Evolutionary conservation across 2,797 vertebrate genomes (phyloP), one percentile per base, ranked within the genome.

Genomic region (Acanthiza pusilla): DNA sequence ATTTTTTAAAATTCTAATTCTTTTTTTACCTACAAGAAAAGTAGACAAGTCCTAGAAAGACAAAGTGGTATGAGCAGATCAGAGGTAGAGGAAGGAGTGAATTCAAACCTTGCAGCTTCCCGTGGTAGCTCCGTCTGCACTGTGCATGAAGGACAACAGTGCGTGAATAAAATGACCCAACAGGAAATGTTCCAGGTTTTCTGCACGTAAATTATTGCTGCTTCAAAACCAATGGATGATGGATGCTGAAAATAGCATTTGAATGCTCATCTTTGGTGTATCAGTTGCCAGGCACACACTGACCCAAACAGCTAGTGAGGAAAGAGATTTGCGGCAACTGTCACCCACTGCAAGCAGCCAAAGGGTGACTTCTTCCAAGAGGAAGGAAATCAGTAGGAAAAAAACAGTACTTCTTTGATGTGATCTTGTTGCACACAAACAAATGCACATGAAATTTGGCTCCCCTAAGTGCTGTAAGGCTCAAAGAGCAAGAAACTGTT

Each of bases 121-220:
- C 8, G 6, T 3, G 0, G 74, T 10, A 57, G 62, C 54, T 48
- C 34, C 3, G 1, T n/a, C 32, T 63, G 75, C 3, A 22, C 54
- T 53, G 51, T 5, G 54, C 50, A n/a, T 3, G 8, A 0, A 0
- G 42, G 42, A 54, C 54, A 88, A 75, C 63, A 0, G 2, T 6
- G 21, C 7, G 8, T 48, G 45, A 36, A 67, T 65, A 76, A 77
- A 77, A 83, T 23, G 1, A 53, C 50, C 36, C 57, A 43, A 54
- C 16, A 63, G 57, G 77, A 87, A 86, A 65, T 38, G 16, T 60
- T 67, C 53, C 73, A 77, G 82, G 42, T 47, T 80, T 95, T 89
- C 62, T 57, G 45, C 54, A 38, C 0, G 0, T 5, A 74, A 88
- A 68, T 21, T n/a, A 42, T 3, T 29, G 18, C 8, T 86, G 38